These are phyloP conservation scores for Meandrina meandrites DNA, from an alignment of 92 coral and sea anemone species.

Conservation along the genomic window DNA sequence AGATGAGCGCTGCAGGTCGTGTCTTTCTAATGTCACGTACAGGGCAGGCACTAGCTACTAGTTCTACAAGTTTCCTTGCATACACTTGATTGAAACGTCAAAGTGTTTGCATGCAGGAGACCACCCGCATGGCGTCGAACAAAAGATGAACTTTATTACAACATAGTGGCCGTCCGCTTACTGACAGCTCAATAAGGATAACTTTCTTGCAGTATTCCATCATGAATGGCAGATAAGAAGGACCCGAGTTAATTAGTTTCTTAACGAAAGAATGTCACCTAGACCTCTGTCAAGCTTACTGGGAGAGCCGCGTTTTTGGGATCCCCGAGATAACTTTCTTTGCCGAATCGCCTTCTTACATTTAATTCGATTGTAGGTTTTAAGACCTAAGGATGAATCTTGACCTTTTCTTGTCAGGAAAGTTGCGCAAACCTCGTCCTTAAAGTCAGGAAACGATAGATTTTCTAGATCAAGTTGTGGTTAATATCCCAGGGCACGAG, in stretches of 20 bases:
- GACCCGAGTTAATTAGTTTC: slow-evolving; percentile 25
- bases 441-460: slow-evolving; percentile 3
- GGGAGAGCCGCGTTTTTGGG: not conserved
- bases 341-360: not conserved
- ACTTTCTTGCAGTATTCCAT: slow-evolving; percentile 10
- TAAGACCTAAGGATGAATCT: not conserved
- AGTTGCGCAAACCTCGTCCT: not conserved
- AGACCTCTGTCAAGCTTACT: not conserved
- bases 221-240: slow-evolving; percentile 12
- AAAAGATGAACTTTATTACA: slow-evolving; percentile 14
- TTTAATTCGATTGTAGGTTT: not conserved
- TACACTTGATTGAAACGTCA: slow-evolving; percentile 19
- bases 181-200: slow-evolving; percentile 24
- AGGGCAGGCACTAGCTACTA: not conserved
- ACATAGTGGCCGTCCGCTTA: slow-evolving; percentile 6
- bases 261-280: not conserved
- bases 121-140: slow-evolving; percentile 32
- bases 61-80: not conserved
- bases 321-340: slow-evolving; percentile 2
- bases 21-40: not conserved
- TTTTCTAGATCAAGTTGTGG: not conserved
- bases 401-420: not conserved
- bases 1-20: not conserved
- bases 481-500: not conserved
- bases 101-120: slow-evolving; percentile 13